Base-by-base conservation (phyloP, 1,140 invertebrate genomes). In the Drosophila carrolli region DNA sequence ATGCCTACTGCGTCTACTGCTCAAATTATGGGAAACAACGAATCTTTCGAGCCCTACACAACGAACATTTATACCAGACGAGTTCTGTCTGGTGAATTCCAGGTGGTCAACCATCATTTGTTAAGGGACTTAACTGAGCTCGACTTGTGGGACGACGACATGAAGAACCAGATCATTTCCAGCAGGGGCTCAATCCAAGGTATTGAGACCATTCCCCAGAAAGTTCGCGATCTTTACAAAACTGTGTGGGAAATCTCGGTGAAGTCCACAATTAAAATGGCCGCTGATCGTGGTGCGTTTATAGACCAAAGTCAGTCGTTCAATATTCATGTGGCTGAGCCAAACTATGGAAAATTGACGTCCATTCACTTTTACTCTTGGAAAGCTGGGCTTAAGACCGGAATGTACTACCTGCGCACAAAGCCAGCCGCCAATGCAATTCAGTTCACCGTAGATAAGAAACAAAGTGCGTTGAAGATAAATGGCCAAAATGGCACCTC, bases 1-100 rank as follows among this genome's bases (percentile, higher is more conserved):
- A 99, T 99, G 99, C 99, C 99, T 2, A 99, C 99, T 11, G 98
- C 99, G 11, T 99, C 98, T 1, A 99, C 99, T 0, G 98, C 99
- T 6, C 99, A 99, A 93, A 99, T 99, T 90, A 94, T 99, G 35
- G 99, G 99, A 11, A 99, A 99, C 88, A 99, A 99, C 93, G 98
- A 99, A 93, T 98, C 98, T 0, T 97, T 99, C 90, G 99, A 99
- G 93, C 97, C 99, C 0, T 99, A 99, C 91, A 99, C 98, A 0
- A 98, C 97, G 14, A 99, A 99, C 91, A 97, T 99, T 75, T 99
- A 99, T 90, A 96, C 96, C 23, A 94, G 99, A 74, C 94, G 99
- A 51, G 98, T 99, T 1, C 93, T 99, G 9, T 98, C 98, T 40
- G 98, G 98, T 9, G 95, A 96, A 92, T 95, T 96, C 82, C 95